Conservation (phyloP, 2,888 invertebrate species). For the Escarpia spicata region DNA sequence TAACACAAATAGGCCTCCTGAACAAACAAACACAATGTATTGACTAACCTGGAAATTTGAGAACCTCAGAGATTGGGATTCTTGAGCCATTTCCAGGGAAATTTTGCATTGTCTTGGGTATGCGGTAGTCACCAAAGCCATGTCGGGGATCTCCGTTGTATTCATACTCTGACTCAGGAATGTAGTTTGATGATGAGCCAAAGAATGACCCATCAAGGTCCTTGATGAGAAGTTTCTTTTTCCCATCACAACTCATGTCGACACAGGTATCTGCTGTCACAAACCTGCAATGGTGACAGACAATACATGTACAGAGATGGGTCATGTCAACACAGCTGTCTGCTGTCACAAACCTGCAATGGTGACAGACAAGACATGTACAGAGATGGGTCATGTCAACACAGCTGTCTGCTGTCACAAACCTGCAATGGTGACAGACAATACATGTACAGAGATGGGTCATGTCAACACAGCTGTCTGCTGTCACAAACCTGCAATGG, state of each 20-base stretch:
- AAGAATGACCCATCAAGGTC: constrained; percentile 58
- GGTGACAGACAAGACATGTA: not conserved
- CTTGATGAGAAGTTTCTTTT: constrained; percentile 56
- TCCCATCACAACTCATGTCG: constrained; percentile 64
- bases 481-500: not conserved
- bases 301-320: no score
- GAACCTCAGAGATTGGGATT: not conserved
- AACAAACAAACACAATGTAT: not conserved
- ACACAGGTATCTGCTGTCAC: constrained; percentile 51
- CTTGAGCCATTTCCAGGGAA: constrained; percentile 26
- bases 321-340: constrained; percentile 63
- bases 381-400: constrained; percentile 65
- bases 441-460: no score
- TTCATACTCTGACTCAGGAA: constrained; percentile 58
- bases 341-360: not conserved
- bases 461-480: constrained; percentile 62
- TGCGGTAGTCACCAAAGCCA: constrained; percentile 62
- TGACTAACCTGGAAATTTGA: not conserved
- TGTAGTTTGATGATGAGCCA: constrained; percentile 44
- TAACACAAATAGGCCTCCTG: not conserved
- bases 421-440: not conserved
- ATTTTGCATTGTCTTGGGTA: constrained; percentile 56
- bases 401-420: constrained; percentile 47
- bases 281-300: not conserved
- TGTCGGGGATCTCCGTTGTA: constrained; percentile 53